A percentile compares a stretch with the other conserved stretches of the same genome.
phyloP scores from a whole-genome alignment of 2,797 vertebrate genomes.

The Prunella strophiata region DNA sequence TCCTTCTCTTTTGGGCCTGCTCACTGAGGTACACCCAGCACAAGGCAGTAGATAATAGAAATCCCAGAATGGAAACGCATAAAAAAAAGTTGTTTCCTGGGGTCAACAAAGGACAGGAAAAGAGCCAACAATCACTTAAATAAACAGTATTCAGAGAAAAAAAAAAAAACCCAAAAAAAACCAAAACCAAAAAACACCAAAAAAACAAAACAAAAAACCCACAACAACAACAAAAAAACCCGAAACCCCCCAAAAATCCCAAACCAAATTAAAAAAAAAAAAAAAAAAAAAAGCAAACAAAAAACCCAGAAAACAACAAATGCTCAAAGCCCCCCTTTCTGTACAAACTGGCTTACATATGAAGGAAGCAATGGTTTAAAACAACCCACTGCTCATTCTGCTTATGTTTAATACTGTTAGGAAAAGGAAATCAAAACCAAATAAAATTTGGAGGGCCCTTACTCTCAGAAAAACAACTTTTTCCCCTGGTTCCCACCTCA shows the following conservation, averaged over 20 bases:
- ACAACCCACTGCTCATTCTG: neutral
- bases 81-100: slow-evolving; percentile 71
- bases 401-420: neutral
- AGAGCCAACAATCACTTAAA: slow-evolving; percentile 65
- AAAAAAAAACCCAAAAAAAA: neutral
- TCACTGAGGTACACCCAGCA: slow-evolving; percentile 43
- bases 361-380: neutral
- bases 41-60: slow-evolving; percentile 59
- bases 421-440: slow-evolving; percentile 21
- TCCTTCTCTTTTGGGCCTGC: slow-evolving; percentile 23
- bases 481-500: neutral
- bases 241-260: neutral
- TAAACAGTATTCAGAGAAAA: slow-evolving; percentile 58
- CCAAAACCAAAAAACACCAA: neutral
- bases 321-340: neutral
- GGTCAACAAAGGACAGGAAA: slow-evolving; percentile 77
- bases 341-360: neutral
- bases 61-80: slow-evolving; percentile 71
- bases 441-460: neutral
- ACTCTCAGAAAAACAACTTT: neutral
- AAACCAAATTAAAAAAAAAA: neutral
- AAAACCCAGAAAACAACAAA: neutral
- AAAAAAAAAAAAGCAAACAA: neutral
- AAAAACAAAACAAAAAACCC: neutral
- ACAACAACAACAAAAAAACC: neutral